phyloP scores from a whole-genome alignment of 2,113 vertebrate species.

The zebrafish (Danio rerio) region GRCz12tu NC_133180.1:23267501-23268000 shows the following conservation, averaged over 20 bases:
- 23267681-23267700: slow-evolving; percentile 59
- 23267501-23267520: slow-evolving; percentile 52
- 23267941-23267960: slow-evolving; percentile 64
- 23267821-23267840: slow-evolving; percentile 42
- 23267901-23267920: neutral
- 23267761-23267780: slow-evolving; percentile 60
- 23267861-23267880: slow-evolving; percentile 37
- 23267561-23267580: slow-evolving; percentile 35
- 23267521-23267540: slow-evolving; percentile 58
- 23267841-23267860: slow-evolving; percentile 56
- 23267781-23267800: slow-evolving; percentile 62
- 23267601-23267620: neutral
- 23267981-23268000: slow-evolving; percentile 57
- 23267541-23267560: slow-evolving; percentile 53
- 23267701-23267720: slow-evolving; percentile 42
- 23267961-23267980: slow-evolving; percentile 58
- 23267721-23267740: slow-evolving; percentile 58
- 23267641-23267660: neutral
- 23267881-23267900: slow-evolving; percentile 51
- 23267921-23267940: slow-evolving; percentile 37
- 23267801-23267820: slow-evolving; percentile 44
- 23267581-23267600: slow-evolving; percentile 20
- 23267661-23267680: neutral
- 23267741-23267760: slow-evolving; percentile 53
- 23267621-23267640: neutral